Conservation (phyloP, 2,113 vertebrate species). For the Pelobates fuscus region DNA sequence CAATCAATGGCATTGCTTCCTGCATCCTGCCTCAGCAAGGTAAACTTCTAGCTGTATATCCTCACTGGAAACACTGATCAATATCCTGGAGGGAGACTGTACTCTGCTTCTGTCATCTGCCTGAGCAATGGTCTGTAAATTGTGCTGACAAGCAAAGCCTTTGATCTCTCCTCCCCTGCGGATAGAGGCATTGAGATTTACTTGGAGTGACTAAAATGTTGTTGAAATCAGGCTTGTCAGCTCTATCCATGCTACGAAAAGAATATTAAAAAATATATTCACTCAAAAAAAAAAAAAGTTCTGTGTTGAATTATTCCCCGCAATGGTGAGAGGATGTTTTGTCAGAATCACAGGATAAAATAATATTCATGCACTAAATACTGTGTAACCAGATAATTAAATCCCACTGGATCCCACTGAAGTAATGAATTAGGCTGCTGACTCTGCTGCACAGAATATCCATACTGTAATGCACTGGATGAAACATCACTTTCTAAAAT, state of each 20-base stretch:
- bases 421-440: not conserved
- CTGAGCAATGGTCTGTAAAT: conserved; percentile 37
- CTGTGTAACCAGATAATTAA: conserved; percentile 15
- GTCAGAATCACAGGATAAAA: conserved; percentile 17
- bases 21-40: not conserved
- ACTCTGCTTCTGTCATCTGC: conserved; percentile 30
- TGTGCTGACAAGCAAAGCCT: conserved; percentile 42
- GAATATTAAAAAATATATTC: too few relatives aligned
- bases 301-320: not conserved
- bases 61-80: conserved; percentile 20
- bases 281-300: too few relatives aligned
- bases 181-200: conserved; percentile 32
- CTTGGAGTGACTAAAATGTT: conserved; percentile 38
- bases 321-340: conserved; percentile 7
- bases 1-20: not conserved
- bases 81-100: conserved; percentile 27
- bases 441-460: not conserved
- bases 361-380: conserved; percentile 15
- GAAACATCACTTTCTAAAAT: not conserved
- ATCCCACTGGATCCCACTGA: not conserved
- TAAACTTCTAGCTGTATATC: not conserved
- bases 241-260: too few relatives aligned
- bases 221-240: conserved; percentile 27
- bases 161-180: conserved; percentile 43
- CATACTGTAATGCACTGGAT: not conserved